These are phyloP conservation scores for Ips nitidus DNA, from an alignment of 1,140 invertebrate species.

Conservation along the genomic window DNA sequence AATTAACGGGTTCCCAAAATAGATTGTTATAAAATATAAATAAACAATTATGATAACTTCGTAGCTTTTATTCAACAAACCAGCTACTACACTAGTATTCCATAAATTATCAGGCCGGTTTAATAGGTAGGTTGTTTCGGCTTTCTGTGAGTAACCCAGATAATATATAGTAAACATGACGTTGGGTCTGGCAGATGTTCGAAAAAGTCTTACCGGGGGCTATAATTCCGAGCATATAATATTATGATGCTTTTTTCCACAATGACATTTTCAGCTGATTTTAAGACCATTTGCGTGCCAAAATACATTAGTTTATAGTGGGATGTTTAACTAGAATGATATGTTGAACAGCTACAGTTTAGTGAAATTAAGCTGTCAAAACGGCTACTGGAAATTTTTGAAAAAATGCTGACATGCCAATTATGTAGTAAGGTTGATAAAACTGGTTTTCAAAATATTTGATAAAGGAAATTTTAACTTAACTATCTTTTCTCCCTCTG, in stretches of 20 bases:
- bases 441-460: too few species aligned
- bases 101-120: constrained; percentile 2
- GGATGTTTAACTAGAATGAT: too few species aligned
- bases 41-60: constrained; percentile 21
- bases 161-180: constrained; percentile 13
- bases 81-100: neutral
- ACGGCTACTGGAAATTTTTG: too few species aligned
- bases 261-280: neutral
- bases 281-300: too few species aligned
- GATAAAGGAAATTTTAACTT: too few species aligned
- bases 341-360: too few species aligned
- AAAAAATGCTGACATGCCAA: too few species aligned
- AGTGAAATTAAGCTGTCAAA: too few species aligned
- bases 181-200: constrained; percentile 16
- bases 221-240: constrained; percentile 1
- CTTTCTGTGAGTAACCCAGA: constrained; percentile 2
- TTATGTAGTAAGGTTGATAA: too few species aligned
- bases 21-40: constrained; percentile 17
- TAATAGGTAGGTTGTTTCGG: constrained; percentile 13
- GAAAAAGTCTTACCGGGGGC: constrained; percentile 5
- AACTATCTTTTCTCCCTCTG: too few species aligned
- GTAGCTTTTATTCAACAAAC: constrained; percentile 1
- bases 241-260: neutral
- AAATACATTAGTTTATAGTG: too few species aligned
- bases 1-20: constrained; percentile 27